Evolutionary conservation across 2,888 invertebrate genomes (phyloP).

Genomic region (Bombylius major): DNA sequence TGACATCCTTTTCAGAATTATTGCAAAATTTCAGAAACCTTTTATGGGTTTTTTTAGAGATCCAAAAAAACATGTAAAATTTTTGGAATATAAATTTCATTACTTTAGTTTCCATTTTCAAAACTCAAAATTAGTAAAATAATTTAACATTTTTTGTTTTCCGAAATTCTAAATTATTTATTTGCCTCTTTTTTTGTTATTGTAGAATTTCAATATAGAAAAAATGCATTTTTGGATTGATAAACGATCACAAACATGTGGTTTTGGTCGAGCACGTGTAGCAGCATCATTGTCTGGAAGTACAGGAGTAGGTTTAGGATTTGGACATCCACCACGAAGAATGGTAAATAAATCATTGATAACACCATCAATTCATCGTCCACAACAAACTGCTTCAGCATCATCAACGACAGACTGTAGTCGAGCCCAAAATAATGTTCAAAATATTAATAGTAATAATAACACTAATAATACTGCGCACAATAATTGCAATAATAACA

Average conservation of each 20-base stretch:
- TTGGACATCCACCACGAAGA: slow-evolving; percentile 35
- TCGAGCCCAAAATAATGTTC: slow-evolving; percentile 7
- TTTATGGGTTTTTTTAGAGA: too few species aligned
- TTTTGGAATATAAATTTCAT: too few species aligned
- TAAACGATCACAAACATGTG: slow-evolving; percentile 65
- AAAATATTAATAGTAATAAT: slow-evolving; percentile 11
- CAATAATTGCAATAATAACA: slow-evolving; percentile 7
- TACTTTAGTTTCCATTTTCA: too few species aligned
- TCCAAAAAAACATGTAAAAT: too few species aligned
- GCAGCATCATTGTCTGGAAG: slow-evolving; percentile 53
- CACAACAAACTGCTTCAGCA: slow-evolving; percentile 39
- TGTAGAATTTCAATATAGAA: too few species aligned
- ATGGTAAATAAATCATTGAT: slow-evolving; percentile 48
- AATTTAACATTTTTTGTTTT: too few species aligned
- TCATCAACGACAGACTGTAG: slow-evolving; percentile 17
- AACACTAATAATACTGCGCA: slow-evolving; percentile 16
- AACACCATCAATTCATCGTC: slow-evolving; percentile 57
- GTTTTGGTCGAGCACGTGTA: slow-evolving; percentile 58
- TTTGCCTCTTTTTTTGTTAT: too few species aligned
- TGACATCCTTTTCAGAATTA: too few species aligned
- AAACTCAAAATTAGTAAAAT: too few species aligned
- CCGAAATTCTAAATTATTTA: too few species aligned
- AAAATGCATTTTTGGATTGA: slow-evolving; percentile 80
- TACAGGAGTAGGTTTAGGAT: slow-evolving; percentile 40
- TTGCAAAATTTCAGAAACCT: too few species aligned